phyloP scores from a whole-genome alignment of 2,113 vertebrate species.

The Mesembrinibis cayennensis region DNA sequence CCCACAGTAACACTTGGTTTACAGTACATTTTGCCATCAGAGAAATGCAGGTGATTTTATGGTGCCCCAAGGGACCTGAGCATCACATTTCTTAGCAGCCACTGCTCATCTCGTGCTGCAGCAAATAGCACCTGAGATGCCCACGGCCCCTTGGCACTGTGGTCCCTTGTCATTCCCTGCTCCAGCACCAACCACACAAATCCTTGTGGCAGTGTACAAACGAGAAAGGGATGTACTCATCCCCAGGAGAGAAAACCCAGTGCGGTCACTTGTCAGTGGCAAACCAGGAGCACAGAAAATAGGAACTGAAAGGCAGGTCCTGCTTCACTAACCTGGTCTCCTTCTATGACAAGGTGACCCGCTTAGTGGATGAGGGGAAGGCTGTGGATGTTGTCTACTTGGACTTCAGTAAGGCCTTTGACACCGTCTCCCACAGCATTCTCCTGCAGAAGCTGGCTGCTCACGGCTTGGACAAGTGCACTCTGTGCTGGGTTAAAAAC shows the following conservation, averaged over 20 bases:
- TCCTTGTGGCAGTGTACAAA: neutral
- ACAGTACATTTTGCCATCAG: neutral
- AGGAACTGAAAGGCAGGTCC: too few species aligned
- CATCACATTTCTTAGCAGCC: neutral
- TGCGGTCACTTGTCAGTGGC: neutral
- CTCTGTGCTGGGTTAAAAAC: too few species aligned
- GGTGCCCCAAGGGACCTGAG: neutral
- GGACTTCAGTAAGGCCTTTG: too few species aligned
- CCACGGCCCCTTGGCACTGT: accelerated
- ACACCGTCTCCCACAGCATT: too few species aligned
- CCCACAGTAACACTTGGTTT: neutral
- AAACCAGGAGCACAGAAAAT: neutral
- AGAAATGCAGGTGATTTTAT: neutral
- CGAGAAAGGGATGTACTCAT: neutral
- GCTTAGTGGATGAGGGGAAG: too few species aligned
- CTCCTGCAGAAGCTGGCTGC: too few species aligned
- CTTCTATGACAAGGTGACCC: too few species aligned
- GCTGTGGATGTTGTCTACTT: too few species aligned
- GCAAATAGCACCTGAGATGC: neutral
- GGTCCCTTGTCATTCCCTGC: neutral
- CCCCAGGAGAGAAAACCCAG: neutral
- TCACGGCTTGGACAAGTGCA: too few species aligned
- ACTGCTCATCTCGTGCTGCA: neutral
- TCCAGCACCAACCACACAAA: neutral
- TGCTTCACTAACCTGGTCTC: too few species aligned